These are phyloP conservation scores for Flabesymbios commensalis DNA, from an alignment of 2,888 invertebrate species.

Conservation along the genomic window DNA sequence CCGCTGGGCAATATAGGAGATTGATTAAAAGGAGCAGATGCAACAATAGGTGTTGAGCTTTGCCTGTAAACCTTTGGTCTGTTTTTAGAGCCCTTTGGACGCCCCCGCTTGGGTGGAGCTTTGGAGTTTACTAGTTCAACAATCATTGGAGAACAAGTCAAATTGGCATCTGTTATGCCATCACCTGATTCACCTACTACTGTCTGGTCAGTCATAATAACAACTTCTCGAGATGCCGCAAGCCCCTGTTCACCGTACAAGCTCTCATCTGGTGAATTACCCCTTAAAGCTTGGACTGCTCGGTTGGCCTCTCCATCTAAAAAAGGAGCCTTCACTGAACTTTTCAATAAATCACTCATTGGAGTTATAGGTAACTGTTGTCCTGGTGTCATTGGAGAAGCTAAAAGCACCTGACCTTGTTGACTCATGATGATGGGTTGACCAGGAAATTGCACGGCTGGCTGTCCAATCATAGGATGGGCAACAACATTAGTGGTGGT, in stretches of 20 bases:
- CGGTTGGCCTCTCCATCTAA: not conserved
- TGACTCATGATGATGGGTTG: not conserved
- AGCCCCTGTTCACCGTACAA: too few species aligned
- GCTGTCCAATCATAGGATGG: too few species aligned
- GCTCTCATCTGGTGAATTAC: not conserved
- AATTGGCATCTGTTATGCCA: too few species aligned
- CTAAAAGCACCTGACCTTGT: not conserved
- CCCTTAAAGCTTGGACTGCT: not conserved
- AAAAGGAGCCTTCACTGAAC: not conserved
- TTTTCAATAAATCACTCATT: not conserved
- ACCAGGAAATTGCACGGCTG: not conserved
- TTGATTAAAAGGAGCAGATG: too few species aligned
- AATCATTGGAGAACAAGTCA: too few species aligned
- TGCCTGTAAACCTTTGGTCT: conserved; percentile 7
- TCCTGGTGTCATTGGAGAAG: not conserved
- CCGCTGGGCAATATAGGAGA: too few species aligned
- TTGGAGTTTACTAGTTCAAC: not conserved
- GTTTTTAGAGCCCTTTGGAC: conserved; percentile 49
- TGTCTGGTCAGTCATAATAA: not conserved
- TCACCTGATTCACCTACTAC: not conserved
- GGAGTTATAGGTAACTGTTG: not conserved
- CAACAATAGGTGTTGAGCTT: too few species aligned
- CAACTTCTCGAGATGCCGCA: not conserved
- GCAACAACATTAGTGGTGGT: too few species aligned
- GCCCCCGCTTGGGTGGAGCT: conserved; percentile 43